These are phyloP conservation scores for Macrosteles quadrilineatus DNA, from an alignment of 1,140 invertebrate species.

Conservation along the genomic window DNA sequence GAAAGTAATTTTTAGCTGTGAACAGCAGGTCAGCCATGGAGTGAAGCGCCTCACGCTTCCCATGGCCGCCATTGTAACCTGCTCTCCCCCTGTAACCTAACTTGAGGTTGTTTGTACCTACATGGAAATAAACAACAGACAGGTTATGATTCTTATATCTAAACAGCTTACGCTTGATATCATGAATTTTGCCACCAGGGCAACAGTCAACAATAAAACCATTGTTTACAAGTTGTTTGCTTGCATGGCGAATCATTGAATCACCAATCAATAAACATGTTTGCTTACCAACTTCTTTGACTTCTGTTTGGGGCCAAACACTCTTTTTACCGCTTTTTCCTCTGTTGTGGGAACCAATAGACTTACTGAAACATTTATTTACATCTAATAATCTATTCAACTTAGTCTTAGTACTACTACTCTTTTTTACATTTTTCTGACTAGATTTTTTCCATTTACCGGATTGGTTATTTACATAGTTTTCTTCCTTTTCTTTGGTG, in stretches of 20 bases:
- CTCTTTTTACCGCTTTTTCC: no score
- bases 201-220: background rate
- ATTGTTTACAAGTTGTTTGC: background rate
- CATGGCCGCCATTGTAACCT: conserved; percentile 2
- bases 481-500: no score
- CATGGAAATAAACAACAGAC: conserved; percentile 7
- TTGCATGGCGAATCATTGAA: background rate
- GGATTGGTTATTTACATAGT: no score
- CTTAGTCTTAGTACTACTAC: no score
- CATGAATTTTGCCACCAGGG: background rate
- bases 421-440: no score
- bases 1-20: background rate
- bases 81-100: background rate
- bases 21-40: conserved; percentile 4
- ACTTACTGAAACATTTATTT: no score
- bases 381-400: no score
- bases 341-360: no score
- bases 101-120: conserved; percentile 2
- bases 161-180: background rate
- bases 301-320: no score
- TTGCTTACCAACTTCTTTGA: no score
- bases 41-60: conserved; percentile 16
- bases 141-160: background rate
- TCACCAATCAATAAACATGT: background rate
- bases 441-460: no score